Conservation (phyloP, 1,140 invertebrate species). For the Berghia stephanieae region DNA sequence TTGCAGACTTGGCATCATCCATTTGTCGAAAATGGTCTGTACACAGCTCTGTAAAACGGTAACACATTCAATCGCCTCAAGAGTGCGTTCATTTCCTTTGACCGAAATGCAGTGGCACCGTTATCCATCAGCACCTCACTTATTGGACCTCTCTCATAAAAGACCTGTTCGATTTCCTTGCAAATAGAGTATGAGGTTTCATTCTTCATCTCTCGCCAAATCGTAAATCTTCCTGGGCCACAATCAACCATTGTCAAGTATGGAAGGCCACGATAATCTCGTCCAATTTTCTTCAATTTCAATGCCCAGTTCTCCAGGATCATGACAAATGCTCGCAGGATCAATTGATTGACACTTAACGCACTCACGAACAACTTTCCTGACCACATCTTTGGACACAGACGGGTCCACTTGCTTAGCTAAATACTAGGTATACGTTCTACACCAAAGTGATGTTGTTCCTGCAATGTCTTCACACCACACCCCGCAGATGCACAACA, state of each 20-base stretch:
- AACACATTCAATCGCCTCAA: neutral
- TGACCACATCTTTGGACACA: neutral
- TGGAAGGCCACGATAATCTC: neutral
- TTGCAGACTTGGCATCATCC: too few relatives aligned
- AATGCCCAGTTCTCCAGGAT: neutral
- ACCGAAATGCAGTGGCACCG: neutral
- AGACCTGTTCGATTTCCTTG: neutral
- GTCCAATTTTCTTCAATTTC: neutral
- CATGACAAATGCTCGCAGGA: neutral
- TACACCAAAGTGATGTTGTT: neutral
- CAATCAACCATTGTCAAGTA: neutral
- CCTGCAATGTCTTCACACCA: neutral
- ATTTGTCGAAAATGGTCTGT: neutral
- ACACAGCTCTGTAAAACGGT: neutral
- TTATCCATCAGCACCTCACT: constrained; percentile 3
- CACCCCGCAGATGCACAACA: neutral
- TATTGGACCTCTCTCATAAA: neutral
- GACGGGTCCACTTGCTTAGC: too few relatives aligned
- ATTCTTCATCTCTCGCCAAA: constrained; percentile 5
- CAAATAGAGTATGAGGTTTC: neutral
- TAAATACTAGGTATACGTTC: too few relatives aligned
- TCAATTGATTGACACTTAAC: neutral
- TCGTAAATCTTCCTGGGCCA: constrained; percentile 5
- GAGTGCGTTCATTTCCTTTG: neutral
- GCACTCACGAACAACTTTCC: neutral